Base-by-base conservation (phyloP, 2,888 invertebrate genomes). In the Saturnia pavonia region DNA sequence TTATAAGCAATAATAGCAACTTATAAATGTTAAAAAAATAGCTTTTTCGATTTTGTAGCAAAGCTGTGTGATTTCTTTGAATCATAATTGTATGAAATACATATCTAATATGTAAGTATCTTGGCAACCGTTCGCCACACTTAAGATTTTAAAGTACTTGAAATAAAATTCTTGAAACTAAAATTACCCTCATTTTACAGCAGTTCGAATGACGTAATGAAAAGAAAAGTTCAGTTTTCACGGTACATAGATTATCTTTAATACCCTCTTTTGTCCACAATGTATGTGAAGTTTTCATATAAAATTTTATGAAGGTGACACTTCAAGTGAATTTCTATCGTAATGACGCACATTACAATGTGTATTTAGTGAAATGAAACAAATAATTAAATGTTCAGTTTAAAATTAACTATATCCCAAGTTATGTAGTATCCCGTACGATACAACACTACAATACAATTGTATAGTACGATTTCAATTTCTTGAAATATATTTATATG, bases 221-320 rank as follows among this genome's bases (percentile, higher is more conserved):
- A 90, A 87, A 86, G 88, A 88, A 88, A 88, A 89, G 84, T 88
- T 87, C 75, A 78, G 82, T 80, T 86, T 88, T 87, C 84, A 85
- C 80, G 88, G 87, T 86, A 86, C 85, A 88, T 89, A 89, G 82
- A 90, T 89, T 88, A 88, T 84, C 82, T 84, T 80, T 88, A 88
- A 87, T 89, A 84, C 80, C 82, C 87, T 83, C 86, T 80, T 88
- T 89, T 88, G 87, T 88, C 87, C 88, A 88, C 87, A 89, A 88
- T 90, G 86, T 88, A 88, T 86, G 87, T 82, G 85, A 86, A 88
- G 82, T 85, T 88, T 86, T 85, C 85, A 80, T 84, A 88, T 89
- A 88, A 90, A 88, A 87, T 89, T 88, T 90, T 89, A 90, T 86
- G 82, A 78, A 79, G 80, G 80, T 79, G 81, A 79, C 81, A 80